phyloP scores from a whole-genome alignment of 1,140 invertebrate genomes.

The Brachionus paranguensis region DNA sequence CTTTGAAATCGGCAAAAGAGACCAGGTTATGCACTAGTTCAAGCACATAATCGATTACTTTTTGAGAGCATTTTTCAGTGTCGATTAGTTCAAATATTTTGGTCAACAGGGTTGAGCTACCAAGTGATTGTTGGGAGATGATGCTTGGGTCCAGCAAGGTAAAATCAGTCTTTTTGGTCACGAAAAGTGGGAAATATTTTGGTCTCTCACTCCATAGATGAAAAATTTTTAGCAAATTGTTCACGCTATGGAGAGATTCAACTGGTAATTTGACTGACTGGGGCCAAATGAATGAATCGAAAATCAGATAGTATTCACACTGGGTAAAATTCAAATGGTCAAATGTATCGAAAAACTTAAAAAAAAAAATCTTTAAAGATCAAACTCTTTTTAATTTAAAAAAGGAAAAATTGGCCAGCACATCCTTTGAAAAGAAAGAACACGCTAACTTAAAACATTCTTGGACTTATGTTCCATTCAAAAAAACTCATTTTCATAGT shows the following conservation, averaged over 20 bases:
- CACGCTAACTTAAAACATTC: too few relatives aligned
- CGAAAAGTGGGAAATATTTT: constrained; percentile 39
- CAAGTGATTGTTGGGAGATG: not conserved
- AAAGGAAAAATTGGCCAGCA: too few relatives aligned
- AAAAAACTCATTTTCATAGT: not conserved
- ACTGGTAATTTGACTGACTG: constrained; percentile 57
- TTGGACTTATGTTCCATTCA: too few relatives aligned
- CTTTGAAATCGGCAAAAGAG: constrained; percentile 37
- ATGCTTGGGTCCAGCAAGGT: not conserved
- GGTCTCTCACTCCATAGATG: constrained; percentile 24
- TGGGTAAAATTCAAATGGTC: constrained; percentile 67
- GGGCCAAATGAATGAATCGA: constrained; percentile 73
- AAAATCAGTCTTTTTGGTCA: constrained; percentile 44
- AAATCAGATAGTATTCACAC: constrained; percentile 69
- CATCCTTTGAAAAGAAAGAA: too few relatives aligned
- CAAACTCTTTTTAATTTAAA: too few relatives aligned
- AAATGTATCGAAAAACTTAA: constrained; percentile 69
- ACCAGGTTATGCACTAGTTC: constrained; percentile 31
- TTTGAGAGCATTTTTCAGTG: not conserved
- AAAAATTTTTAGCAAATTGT: constrained; percentile 39
- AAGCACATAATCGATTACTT: constrained; percentile 14
- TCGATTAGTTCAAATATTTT: constrained; percentile 15
- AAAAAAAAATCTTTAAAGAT: not conserved
- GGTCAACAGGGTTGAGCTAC: not conserved
- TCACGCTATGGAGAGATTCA: not conserved